Base-by-base conservation (phyloP, 37 sponge, comb jelly and placozoan species). In the Ephydatia muelleri region DNA sequence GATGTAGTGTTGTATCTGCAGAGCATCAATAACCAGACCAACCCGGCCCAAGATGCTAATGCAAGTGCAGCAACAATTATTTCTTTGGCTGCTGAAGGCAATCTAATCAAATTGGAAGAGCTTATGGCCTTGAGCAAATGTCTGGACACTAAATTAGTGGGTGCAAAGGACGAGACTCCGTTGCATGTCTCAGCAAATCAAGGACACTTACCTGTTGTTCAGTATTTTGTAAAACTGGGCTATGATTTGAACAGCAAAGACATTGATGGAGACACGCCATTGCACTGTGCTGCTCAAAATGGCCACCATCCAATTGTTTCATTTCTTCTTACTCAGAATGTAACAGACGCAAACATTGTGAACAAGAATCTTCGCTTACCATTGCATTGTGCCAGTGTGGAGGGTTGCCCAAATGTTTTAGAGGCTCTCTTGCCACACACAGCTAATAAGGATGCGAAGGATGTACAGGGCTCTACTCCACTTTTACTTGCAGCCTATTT, bases 1-100 rank as follows among this genome's bases (percentile, higher is more conserved):
- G 89, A 88, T 5, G 40, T 90, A 49, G 89, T 91, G 25, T 48
- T 75, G 67, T 70, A 91, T 38, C 78, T 90, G 23, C 40, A 27
- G 21, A 57, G 39, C 16, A 21, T 80, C 2, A 13, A 5, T 37
- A 22, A 36, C 3, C 25, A 30, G 25, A 13, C 49, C 1, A 47
- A 34, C n/a, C n/a, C n/a, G n/a, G n/a, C n/a, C n/a, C n/a, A n/a
- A 2, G 68, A 71, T 5, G 25, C 27, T 5, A 47, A 77, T 30
- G 40, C 37, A 65, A 40, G 26, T 73, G 65, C 28, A 2, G 9
- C 75, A 2, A 8, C 49, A 71, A n/a, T 85, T 16, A 36, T 78
- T 78, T 78, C 79, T 26, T 34, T 81, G 21, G 82, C 88, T 31
- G 67, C 88, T 3, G 76, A 67, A 19, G 88, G 88, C 21, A 49